Evolutionary conservation across 1,140 invertebrate genomes (phyloP), one percentile per base, ranked within the genome.

Genomic region (Atta colombica): DNA sequence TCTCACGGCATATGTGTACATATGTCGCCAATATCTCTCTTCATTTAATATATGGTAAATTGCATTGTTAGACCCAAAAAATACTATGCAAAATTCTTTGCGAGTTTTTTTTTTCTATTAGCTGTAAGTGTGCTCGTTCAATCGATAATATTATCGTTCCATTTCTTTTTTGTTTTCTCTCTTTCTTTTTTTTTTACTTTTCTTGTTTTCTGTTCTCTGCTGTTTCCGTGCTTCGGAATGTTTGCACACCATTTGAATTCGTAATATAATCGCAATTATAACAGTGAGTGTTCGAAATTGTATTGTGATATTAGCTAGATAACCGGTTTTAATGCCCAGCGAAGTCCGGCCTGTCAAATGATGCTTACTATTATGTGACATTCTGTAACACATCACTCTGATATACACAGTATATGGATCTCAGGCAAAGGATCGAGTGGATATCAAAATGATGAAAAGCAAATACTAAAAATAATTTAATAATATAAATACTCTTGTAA

Each of bases 341-440:
- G 94, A 95, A 95, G 92, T 94, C 91, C 93, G 94, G 93, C 93
- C 92, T 94, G 93, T 93, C 89, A 92, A 91, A 93, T 92, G 88
- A 92, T 92, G 93, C 91, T 93, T 93, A 85, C 74, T 91, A 86
- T 91, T 89, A 90, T 91, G 88, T 90, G 91, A 93, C 75, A 90
- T 91, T 89, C 81, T 92, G 89, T 89, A 91, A 91, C 88, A 91
- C 92, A 93, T 93, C 91, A 91, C 91, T 91, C 89, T 90, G 91
- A 90, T 92, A 89, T 88, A 89, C 77, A 84, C 84, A 85, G 85
- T 87, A 88, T 90, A 81, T 88, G 86, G 72, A 89, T 89, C 89
- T 89, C 87, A 87, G 87, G 86, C 88, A 61, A 72, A 87, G 90
- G 89, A 90, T 92, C 90, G 68, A 74, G 49, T 69, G 55, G 60